Evolutionary conservation across 2,797 vertebrate species (phyloP).

Genomic region (Microhierax caerulescens): DNA sequence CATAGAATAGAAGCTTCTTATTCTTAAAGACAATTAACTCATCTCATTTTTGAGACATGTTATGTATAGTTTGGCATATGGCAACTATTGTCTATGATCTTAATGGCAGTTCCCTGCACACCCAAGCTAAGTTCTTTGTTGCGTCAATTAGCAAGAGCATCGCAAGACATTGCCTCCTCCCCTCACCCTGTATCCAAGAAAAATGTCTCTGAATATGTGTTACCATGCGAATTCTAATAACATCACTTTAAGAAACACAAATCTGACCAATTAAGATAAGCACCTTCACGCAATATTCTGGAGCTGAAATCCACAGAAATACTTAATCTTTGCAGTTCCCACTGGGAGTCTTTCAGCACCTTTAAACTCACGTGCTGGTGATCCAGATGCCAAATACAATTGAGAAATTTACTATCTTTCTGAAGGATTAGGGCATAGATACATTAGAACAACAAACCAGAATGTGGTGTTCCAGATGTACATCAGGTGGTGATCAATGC

Average conservation of each 20-base stretch:
- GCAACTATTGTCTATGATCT: neutral
- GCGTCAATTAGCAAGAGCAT: neutral
- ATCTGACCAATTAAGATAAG: neutral
- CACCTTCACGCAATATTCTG: neutral
- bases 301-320: neutral
- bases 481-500: neutral
- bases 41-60: neutral
- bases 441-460: neutral
- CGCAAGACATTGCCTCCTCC: neutral
- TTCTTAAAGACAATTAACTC: neutral
- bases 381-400: neutral
- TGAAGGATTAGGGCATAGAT: neutral
- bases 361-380: neutral
- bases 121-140: neutral
- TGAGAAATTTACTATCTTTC: neutral
- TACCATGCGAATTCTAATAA: neutral
- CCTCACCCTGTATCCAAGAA: neutral
- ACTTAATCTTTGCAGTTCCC: neutral
- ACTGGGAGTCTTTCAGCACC: neutral
- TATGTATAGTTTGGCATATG: neutral
- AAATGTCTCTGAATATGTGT: neutral
- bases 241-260: neutral
- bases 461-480: neutral
- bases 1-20: neutral
- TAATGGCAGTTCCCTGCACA: neutral